Percentiles rank a stretch among this genome's conserved stretches.
Evolutionary conservation across 2,888 invertebrate species (phyloP).

Genomic region (Papilio elwesi): DNA sequence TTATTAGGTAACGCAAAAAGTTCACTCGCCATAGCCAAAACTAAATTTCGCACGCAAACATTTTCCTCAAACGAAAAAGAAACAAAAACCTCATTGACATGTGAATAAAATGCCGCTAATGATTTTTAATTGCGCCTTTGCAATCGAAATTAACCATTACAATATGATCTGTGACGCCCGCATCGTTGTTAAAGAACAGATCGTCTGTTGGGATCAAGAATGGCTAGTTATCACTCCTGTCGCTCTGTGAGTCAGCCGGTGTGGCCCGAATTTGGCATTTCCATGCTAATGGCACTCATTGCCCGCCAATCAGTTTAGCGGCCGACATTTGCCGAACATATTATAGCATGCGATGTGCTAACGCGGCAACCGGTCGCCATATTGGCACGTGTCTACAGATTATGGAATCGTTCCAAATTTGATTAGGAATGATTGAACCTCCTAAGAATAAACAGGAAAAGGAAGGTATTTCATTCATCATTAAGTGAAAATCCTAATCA

Average conservation of each 20-base stretch:
- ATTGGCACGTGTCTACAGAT: slow-evolving; percentile 61
- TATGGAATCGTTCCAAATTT: slow-evolving; percentile 60
- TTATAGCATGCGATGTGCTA: slow-evolving; percentile 57
- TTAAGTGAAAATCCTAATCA: too few species aligned
- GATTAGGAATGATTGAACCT: slow-evolving; percentile 46
- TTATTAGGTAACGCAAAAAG: neutral
- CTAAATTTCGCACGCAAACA: slow-evolving; percentile 15
- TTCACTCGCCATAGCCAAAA: neutral
- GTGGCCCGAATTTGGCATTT: slow-evolving; percentile 65
- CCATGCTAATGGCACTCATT: slow-evolving; percentile 74
- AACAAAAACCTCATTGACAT: slow-evolving; percentile 40
- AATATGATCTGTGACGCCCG: slow-evolving; percentile 44
- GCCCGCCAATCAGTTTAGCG: slow-evolving; percentile 75
- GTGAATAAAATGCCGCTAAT: slow-evolving; percentile 56
- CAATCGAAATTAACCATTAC: slow-evolving; percentile 48
- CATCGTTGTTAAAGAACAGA: slow-evolving; percentile 37
- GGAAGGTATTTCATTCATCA: neutral
- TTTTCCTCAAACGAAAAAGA: slow-evolving; percentile 39
- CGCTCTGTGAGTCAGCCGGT: slow-evolving; percentile 59
- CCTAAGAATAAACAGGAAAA: neutral
- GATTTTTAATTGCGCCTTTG: slow-evolving; percentile 65
- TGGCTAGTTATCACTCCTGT: slow-evolving; percentile 52
- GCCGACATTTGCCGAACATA: slow-evolving; percentile 64
- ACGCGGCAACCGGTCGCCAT: slow-evolving; percentile 53
- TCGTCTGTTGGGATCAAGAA: slow-evolving; percentile 49